These are phyloP conservation scores for Malurus leucopterus DNA, from an alignment of 2,797 vertebrate species.

Conservation along the genomic window DNA sequence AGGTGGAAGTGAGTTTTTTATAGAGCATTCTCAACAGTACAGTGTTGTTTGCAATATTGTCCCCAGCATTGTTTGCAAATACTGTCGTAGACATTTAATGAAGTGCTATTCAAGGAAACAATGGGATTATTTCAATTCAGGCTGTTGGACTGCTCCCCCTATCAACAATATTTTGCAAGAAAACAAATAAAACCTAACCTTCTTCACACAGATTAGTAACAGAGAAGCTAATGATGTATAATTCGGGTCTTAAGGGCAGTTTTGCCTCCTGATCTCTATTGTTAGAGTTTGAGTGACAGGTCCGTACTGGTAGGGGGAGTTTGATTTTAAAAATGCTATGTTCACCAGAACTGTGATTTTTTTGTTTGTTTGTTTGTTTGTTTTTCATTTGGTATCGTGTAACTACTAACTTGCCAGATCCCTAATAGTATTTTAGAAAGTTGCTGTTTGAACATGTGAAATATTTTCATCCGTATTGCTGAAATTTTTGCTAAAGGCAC, in stretches of 20 bases:
- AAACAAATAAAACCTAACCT: background rate
- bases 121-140: background rate
- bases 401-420: background rate
- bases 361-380: background rate
- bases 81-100: background rate
- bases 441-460: background rate
- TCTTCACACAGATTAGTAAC: background rate
- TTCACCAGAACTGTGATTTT: background rate
- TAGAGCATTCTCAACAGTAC: background rate
- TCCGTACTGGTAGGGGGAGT: background rate
- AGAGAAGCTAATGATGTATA: background rate
- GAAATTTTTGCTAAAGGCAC: conserved; percentile 5
- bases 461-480: background rate
- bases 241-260: background rate
- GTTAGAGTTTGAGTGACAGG: background rate
- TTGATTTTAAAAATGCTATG: background rate
- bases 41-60: background rate
- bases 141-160: background rate
- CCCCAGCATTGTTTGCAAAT: background rate
- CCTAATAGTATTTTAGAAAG: background rate
- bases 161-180: background rate
- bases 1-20: background rate
- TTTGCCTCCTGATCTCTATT: background rate
- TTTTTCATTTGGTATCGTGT: background rate
- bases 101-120: background rate